Evolutionary conservation across 2,888 invertebrate genomes (phyloP), one percentile per base, ranked within the genome.

Genomic region (Agonopterix arenella): DNA sequence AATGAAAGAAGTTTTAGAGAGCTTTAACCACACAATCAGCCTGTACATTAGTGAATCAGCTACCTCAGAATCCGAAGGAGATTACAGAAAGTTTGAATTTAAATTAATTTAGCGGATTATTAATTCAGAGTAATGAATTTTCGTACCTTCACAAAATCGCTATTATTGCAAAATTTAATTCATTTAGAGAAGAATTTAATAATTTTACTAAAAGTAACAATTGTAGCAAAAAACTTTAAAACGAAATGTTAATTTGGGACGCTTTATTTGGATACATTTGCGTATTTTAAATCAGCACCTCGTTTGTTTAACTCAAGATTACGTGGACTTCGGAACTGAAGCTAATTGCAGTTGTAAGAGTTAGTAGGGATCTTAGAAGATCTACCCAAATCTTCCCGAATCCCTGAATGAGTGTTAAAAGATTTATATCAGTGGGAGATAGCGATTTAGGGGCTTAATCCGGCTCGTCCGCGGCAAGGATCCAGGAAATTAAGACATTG

Each of bases 31-130:
- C 45, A 36, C n/a, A 28, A 64, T 63, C 72, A 76, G 64, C 73
- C 80, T 76, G 75, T 84, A 72, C 61, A 65, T 65, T 60, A 62
- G 41, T 51, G 58, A 66, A 70, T 71, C 66, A 64, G 60, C 61
- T 62, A 69, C 64, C 68, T 68, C 61, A 56, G 57, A 66, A 70
- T 68, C 66, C 69, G 61, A 74, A 78, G 59, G 52, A 66, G 78
- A 77, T 79, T 77, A 72, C 65, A 68, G 67, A 76, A 82, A 84
- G 73, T 84, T 81, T 64, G 63, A 70, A 78, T 81, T 79, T 70
- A 78, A 82, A 81, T 86, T 80, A 81, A 86, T 88, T 85, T 81
- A 72, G 73, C 73, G 81, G 81, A 81, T 85, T 84, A 85, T 84
- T 86, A 85, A 84, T 82, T 83, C 81, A 80, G 78, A 81, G 76